Evolutionary conservation across 2,888 invertebrate genomes (phyloP), one percentile per base, ranked within the genome.

Genomic region (Hesperia comma): DNA sequence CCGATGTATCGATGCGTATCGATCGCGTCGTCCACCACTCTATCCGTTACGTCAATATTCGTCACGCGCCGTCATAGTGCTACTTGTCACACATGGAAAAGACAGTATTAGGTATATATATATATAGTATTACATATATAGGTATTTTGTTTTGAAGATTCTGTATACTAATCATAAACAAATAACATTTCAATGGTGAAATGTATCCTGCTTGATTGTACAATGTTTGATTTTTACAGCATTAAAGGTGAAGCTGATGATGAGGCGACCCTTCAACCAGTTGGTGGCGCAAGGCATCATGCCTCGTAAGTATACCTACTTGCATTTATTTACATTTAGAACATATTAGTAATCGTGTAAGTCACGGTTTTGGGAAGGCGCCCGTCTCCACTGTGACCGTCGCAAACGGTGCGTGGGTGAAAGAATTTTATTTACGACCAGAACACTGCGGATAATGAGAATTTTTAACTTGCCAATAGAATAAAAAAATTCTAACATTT

Each of bases 261-360:
- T 98, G 91, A 94, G 99, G 87, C 94, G 98, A 83, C 98, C 99
- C 71, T 96, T 98, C 86, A 98, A 96, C 91, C 98, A 99, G 93
- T 95, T 99, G 79, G 98, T 99, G 79, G 98, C 97, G 78, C 98
- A 99, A 94, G 99, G 99, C 90, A 99, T 99, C 85, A 97, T 99
- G 95, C 99, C 99, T 84, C 97, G 99, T 99, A 95, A 98, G 99
- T 98, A 14, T 55, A 53, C 12, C 26, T 64, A 21, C 6, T 17
- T 51, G 19, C 46, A 40, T 19, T 49, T 46, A 61, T 62, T 46
- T 53, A 26, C 41, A 33, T 49, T 49, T 26, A 33, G 41, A 71
- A 74, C 70, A 70, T 71, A 77, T 75, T 77, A 78, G 77, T 78
- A 79, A 73, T 75, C 72, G 72, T 68, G 64, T 68, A 63, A 67